Evolutionary conservation across 2,113 vertebrate genomes (phyloP).

Genomic region (Calypte anna): DNA sequence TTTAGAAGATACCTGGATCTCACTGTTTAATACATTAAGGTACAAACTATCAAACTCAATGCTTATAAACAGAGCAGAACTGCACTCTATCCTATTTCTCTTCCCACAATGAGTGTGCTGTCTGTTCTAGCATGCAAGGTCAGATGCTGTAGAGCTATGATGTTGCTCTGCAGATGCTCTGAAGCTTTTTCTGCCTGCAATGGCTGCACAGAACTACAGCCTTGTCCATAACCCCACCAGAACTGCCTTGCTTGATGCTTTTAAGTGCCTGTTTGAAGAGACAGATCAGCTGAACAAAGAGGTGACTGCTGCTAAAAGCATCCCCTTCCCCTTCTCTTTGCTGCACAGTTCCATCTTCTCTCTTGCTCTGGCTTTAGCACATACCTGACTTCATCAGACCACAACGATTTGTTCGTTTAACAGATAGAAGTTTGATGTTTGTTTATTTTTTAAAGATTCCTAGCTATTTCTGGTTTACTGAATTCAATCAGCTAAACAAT

Average conservation of each 20-base stretch:
- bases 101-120: neutral
- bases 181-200: neutral
- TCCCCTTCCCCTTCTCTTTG: neutral
- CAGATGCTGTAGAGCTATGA: neutral
- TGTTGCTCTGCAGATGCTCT: neutral
- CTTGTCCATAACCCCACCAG: neutral
- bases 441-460: neutral
- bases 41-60: neutral
- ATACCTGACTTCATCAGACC: neutral
- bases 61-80: neutral
- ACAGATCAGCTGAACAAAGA: neutral
- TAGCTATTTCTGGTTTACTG: neutral
- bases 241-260: neutral
- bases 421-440: neutral
- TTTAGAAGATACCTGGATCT: neutral
- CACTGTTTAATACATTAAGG: neutral
- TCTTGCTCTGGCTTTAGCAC: neutral
- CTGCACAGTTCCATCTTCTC: neutral
- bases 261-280: neutral
- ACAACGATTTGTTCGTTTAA: neutral
- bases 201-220: neutral
- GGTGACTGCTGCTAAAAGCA: neutral
- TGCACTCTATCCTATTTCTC: neutral
- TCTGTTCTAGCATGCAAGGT: neutral
- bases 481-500: neutral